phyloP scores from a whole-genome alignment of 2,797 vertebrate species.

The Peromyscus aztecus region DNA sequence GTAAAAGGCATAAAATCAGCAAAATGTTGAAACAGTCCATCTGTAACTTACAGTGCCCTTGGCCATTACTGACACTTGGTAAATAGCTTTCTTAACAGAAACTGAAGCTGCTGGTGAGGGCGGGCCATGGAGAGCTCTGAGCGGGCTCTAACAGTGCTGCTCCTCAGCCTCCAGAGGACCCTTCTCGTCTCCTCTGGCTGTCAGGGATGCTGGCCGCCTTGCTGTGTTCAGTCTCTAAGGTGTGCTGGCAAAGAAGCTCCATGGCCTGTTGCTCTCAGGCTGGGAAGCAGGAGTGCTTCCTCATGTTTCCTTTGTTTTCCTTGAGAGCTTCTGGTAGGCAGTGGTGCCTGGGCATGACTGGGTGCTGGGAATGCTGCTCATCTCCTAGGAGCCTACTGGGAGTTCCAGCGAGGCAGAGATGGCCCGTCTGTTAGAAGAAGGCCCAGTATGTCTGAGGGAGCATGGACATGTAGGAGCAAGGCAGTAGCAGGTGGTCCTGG shows the following conservation, averaged over 20 bases:
- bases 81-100: neutral
- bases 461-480: too few relatives aligned
- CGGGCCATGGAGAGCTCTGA: neutral
- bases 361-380: neutral
- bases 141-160: neutral
- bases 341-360: neutral
- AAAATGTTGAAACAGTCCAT: neutral
- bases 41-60: neutral
- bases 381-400: neutral
- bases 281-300: neutral
- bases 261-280: neutral
- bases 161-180: neutral
- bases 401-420: neutral
- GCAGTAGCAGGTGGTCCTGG: neutral
- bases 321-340: neutral
- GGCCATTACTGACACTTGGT: neutral
- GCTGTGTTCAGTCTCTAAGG: neutral
- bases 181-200: neutral
- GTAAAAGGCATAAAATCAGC: neutral
- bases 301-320: neutral
- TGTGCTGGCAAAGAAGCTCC: neutral
- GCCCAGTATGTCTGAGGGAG: neutral
- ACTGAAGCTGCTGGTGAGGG: neutral
- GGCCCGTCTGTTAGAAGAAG: neutral
- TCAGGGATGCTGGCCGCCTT: neutral